A percentile compares a stretch with the other conserved stretches of the same genome.
Conservation (phyloP, 2,797 vertebrate genomes). For the Pteropus rufus region DNA sequence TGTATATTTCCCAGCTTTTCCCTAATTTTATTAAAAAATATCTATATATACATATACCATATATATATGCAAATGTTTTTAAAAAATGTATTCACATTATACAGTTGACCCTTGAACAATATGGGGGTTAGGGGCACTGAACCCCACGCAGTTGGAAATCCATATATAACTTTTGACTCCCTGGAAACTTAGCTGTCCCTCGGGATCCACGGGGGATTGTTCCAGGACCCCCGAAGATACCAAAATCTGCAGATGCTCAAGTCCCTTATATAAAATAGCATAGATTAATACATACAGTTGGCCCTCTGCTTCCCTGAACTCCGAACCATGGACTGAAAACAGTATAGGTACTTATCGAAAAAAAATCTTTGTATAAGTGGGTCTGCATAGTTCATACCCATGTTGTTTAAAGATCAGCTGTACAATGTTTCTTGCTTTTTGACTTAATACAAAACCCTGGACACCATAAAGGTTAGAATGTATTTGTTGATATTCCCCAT, state of each 20-base stretch:
- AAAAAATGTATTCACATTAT: constrained; percentile 29
- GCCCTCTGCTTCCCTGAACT: not conserved
- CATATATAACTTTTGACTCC: not conserved
- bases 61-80: constrained; percentile 18
- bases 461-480: constrained; percentile 42
- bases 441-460: constrained; percentile 39
- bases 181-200: not conserved
- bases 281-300: not conserved
- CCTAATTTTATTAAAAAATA: constrained; percentile 48
- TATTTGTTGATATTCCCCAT: constrained; percentile 22
- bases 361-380: not conserved
- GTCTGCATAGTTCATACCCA: not conserved
- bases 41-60: not conserved
- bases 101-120: not conserved
- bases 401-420: not conserved
- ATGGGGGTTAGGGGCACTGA: not conserved
- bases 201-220: not conserved
- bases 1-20: constrained; percentile 18
- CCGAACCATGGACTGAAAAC: not conserved
- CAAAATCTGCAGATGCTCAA: not conserved
- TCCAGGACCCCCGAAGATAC: not conserved
- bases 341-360: not conserved
- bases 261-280: not conserved
- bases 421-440: constrained; percentile 12
- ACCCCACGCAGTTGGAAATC: not conserved